Base-by-base conservation (phyloP, 2,113 vertebrate species). In the Limnothrissa miodon region DNA sequence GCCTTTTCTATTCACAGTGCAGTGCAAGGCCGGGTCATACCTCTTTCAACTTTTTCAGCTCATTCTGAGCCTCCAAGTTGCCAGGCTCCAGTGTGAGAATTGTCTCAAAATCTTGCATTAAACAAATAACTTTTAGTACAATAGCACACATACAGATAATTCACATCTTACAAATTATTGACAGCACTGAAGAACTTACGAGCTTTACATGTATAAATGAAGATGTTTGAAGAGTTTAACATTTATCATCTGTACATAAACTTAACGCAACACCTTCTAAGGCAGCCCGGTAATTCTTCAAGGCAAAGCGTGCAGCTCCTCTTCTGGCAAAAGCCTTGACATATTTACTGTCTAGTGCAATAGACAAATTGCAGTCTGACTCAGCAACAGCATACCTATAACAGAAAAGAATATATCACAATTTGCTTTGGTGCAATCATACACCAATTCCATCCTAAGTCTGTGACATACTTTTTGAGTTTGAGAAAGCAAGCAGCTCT, bases 281-380 rank as follows among this genome's bases (percentile, higher is more conserved):
- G 25, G 98, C 97, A 82, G 92, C 92, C n/a, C 96, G 90, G 80
- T 96, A 89, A 80, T 97, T 97, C 83, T 95, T 90, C 86, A 97
- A 91, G 19, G 95, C 96, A 80, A 95, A 90, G 2, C 96, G 96
- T 39, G 96, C 94, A 0, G 96, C 97, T 45, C 96, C 97, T 94
- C 98, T 93, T 83, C 96, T 94, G 0, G 91, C 86, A 62, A 94
- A 99, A 36, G 98, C 97, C 87, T 98, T 99, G 44, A 90, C 78
- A 51, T 97, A 97, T 89, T 91, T 97, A 81, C 93, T 89, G 89
- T 97, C 96, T 87, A 99, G 90, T 66, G 96, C 96, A 74, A 99
- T 94, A 1, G 98, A 97, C 90, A 99, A 93, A 90, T 96, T 98
- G 91, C 97, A 99, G 90, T 99, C 98, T 0, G 98, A 97, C 91